Conservation (phyloP, 2,113 vertebrate genomes). For the Pelobates fuscus region DNA sequence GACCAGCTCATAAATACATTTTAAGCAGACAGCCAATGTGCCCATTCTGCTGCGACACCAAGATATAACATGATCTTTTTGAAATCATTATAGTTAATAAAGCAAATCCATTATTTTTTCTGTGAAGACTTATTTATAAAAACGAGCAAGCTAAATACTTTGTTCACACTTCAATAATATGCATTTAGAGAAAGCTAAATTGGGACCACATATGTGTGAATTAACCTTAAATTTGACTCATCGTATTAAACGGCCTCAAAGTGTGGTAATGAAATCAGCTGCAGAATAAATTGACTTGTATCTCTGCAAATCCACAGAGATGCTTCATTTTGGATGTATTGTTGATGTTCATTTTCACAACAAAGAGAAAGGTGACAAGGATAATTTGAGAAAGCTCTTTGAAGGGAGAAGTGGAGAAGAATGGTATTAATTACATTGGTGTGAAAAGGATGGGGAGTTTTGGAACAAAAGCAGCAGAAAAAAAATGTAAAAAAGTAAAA, state of each 20-base stretch:
- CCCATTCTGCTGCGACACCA: too few relatives aligned
- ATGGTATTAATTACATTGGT: constrained; percentile 27
- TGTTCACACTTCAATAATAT: too few relatives aligned
- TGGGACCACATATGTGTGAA: background rate
- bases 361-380: constrained; percentile 12
- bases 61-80: too few relatives aligned
- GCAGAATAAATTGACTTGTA: constrained; percentile 6
- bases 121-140: too few relatives aligned
- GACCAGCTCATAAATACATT: too few relatives aligned
- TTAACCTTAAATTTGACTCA: background rate
- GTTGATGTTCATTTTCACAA: constrained; percentile 6
- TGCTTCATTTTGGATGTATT: background rate
- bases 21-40: too few relatives aligned
- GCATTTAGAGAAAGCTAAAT: background rate
- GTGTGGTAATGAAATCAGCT: constrained; percentile 10
- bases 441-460: background rate
- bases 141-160: too few relatives aligned
- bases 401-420: constrained; percentile 1
- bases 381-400: background rate
- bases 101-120: too few relatives aligned
- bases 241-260: background rate
- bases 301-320: constrained; percentile 2
- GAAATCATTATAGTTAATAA: too few relatives aligned
- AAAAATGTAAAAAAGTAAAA: background rate
- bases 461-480: constrained; percentile 12